phyloP scores from a whole-genome alignment of 2,797 vertebrate species.

The Chelmon rostratus region DNA sequence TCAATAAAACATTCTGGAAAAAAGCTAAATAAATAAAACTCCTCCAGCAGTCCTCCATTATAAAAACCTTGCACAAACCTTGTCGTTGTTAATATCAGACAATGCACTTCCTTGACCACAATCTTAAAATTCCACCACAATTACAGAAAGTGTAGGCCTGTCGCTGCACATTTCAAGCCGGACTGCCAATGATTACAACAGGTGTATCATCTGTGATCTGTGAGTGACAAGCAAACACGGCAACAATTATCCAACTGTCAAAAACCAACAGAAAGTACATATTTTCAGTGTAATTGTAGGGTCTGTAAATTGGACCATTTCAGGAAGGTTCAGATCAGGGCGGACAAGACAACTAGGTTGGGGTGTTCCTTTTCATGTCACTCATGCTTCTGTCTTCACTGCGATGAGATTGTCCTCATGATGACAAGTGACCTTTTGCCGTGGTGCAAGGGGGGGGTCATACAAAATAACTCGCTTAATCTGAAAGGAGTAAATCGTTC shows the following conservation, averaged over 20 bases:
- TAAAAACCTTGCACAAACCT: background rate
- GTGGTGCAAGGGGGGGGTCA: background rate
- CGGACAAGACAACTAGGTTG: background rate
- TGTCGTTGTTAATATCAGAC: constrained; percentile 18
- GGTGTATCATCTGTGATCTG: background rate
- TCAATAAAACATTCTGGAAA: constrained; percentile 31
- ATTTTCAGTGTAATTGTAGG: constrained; percentile 12
- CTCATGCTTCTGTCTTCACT: background rate
- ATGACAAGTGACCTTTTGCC: background rate
- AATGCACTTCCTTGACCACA: constrained; percentile 6
- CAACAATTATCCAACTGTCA: constrained; percentile 25
- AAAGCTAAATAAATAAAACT: constrained; percentile 27
- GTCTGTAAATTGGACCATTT: constrained; percentile 1
- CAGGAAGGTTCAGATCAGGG: background rate
- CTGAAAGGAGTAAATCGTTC: background rate
- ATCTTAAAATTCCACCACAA: background rate
- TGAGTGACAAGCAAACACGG: constrained; percentile 14
- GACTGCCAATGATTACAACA: constrained; percentile 1
- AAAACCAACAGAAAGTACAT: constrained; percentile 8
- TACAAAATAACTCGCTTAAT: background rate
- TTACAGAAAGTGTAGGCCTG: constrained; percentile 8
- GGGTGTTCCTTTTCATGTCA: background rate
- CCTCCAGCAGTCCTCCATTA: background rate
- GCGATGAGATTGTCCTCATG: background rate
- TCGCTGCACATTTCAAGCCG: background rate